Conservation (phyloP, 2,888 invertebrate species). For the Scaeva pyrastri region DNA sequence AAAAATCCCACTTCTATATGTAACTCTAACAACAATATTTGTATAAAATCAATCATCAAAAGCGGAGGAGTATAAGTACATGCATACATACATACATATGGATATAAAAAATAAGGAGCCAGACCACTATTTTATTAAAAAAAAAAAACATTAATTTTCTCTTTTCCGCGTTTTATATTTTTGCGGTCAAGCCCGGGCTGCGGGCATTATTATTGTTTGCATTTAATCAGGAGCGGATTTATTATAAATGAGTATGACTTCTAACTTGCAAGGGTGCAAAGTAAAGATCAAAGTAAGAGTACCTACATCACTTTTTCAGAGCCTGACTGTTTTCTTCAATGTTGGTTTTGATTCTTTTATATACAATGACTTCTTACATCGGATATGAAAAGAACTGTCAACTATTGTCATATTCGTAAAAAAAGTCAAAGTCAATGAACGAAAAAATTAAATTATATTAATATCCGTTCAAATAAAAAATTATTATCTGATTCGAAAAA, state of each 20-base stretch:
- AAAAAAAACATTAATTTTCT: not conserved
- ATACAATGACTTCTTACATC: too few species aligned
- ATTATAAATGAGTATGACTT: not conserved
- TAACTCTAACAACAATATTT: conserved; percentile 16
- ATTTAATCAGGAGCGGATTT: not conserved
- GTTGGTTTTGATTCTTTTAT: too few species aligned
- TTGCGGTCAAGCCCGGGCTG: conserved; percentile 52
- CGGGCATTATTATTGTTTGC: conserved; percentile 14
- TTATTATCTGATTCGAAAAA: too few species aligned
- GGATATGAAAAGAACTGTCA: too few species aligned
- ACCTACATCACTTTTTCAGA: too few species aligned
- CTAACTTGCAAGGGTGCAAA: not conserved
- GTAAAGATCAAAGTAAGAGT: too few species aligned
- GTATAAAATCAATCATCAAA: conserved; percentile 63
- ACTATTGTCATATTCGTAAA: too few species aligned
- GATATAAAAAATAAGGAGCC: conserved; percentile 1
- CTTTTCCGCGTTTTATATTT: conserved; percentile 39
- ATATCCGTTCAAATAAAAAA: too few species aligned
- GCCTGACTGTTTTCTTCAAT: too few species aligned
- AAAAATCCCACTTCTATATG: not conserved
- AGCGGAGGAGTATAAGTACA: conserved; percentile 21
- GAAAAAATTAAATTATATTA: too few species aligned
- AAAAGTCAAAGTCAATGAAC: too few species aligned
- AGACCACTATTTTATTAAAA: conserved; percentile 9
- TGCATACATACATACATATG: not conserved